Percentiles rank a stretch among this genome's conserved stretches.
phyloP scores from a whole-genome alignment of 2,113 vertebrate genomes.

The Bettongia penicillata region DNA sequence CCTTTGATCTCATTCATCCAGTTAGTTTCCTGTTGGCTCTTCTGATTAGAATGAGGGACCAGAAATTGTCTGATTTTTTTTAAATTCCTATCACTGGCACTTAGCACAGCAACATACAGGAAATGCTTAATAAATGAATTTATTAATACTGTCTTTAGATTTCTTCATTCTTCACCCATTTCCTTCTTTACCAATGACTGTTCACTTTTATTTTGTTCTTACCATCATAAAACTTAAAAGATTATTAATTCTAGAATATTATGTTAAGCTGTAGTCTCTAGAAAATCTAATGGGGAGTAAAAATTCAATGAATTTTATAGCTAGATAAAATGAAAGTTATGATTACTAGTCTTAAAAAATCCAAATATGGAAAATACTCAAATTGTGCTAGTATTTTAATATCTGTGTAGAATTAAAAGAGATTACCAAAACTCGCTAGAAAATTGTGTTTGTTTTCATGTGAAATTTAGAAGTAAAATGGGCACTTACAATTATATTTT shows the following conservation, averaged over 20 bases:
- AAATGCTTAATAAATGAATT: not conserved
- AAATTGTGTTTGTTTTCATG: conserved; percentile 7
- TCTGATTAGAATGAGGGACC: not conserved
- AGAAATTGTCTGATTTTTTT: not conserved
- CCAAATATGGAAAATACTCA: not conserved
- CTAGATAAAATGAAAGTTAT: not conserved
- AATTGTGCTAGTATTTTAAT: conserved; percentile 38
- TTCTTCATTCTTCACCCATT: not conserved
- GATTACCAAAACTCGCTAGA: not conserved
- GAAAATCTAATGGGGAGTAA: not conserved
- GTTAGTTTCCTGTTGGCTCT: not conserved
- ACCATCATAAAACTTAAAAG: not conserved
- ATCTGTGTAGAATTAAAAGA: conserved; percentile 22
- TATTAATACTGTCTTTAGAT: not conserved
- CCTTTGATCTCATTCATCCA: not conserved
- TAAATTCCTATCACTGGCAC: not conserved
- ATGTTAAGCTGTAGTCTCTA: not conserved
- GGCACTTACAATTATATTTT: not conserved
- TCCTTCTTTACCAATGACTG: not conserved
- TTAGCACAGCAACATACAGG: not conserved
- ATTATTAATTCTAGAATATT: not conserved
- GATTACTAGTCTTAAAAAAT: not conserved
- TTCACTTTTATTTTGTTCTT: not conserved
- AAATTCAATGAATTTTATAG: not conserved
- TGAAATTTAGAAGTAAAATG: not conserved